Base-by-base conservation (phyloP, 2,888 invertebrate genomes). In the Congeria kusceri region DNA sequence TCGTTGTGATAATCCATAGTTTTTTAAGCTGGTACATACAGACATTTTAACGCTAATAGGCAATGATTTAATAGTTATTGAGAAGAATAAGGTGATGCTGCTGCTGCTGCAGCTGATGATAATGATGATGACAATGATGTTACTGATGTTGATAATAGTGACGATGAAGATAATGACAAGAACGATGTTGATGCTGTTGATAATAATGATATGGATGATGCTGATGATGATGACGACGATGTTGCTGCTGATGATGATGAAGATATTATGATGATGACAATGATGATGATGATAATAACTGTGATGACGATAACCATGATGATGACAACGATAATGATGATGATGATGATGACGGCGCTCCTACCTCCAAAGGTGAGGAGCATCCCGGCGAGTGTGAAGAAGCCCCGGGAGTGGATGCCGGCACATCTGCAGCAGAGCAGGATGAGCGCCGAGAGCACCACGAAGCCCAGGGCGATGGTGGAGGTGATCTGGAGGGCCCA, bases 361-460 rank as follows among this genome's bases (percentile, higher is more conserved):
- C 70, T 83, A 83, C 83, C 74, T 59, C 79, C 83, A 18, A 79
- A 47, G 18, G 77, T 29, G 2, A 79, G 63, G 20, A 77, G 23
- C 20, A 77, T 23, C 3, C 70, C 59, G 15, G 83, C 49, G 20
- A 80, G 23, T 4, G 63, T 15, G 66, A 83, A 83, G 56, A 76
- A 70, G 47, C 76, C 72, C 39, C 65, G 59, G 28, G 79, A 80
- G 56, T 83, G 83, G 27, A 83, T 80, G 1, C 83, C 79, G 1
- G 83, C 83, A 47, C 83, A 83, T n/a, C 83, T 28, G 32, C 83
- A 83, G 46, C 79, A 83, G 23, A 83, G 76, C 3, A 83, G 71
- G 23, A 83, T 68, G 1, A 83, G 71, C 0, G 57, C 57, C 0
- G 83, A 74, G 11, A 83, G 57, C 3, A 70, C 32, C 13, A 64